Base-by-base conservation (phyloP, 2,888 invertebrate genomes). In the Carcina quercana region DNA sequence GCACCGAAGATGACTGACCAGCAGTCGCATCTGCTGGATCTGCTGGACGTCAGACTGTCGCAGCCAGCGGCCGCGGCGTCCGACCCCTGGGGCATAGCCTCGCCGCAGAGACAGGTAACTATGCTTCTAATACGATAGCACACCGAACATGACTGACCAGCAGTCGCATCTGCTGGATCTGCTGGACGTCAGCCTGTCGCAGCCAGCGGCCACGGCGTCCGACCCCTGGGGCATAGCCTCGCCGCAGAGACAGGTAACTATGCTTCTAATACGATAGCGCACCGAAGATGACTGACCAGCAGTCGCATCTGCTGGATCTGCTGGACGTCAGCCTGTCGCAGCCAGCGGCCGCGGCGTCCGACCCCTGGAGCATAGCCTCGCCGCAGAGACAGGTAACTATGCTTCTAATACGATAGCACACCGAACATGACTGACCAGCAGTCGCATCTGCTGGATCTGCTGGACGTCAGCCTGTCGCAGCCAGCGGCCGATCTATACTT, bases 131-230 rank as follows among this genome's bases (percentile, higher is more conserved):
- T n/a, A n/a, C n/a, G n/a, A n/a, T n/a, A n/a, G n/a, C n/a, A n/a
- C n/a, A n/a, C n/a, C n/a, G n/a, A n/a, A n/a, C n/a, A n/a, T n/a
- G n/a, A n/a, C n/a, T n/a, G n/a, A n/a, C n/a, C 37, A 79, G 43
- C 87, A 86, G 62, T 92, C 92, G 47, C 93, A 93, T 68, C 86
- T 95, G 72, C 85, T 95, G 38, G 95, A 95, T 78, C 80, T 95
- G 58, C 74, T 95, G 53, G 95, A 95, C 64, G 93, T 95, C 42
- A 91, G 88, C 67, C 84, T 94, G 55, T 89, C 90, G n/a, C 84
- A 85, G 45, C 84, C 86, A 83, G 44, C 85, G 10, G n/a, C n/a
- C n/a, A 27, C 47, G 35, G 15, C 79, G n/a, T n/a, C n/a, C 46
- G 94, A 94, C 82, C 92, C 94, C 3, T 95, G 95, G 95, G 91